Conservation (phyloP, 2,888 invertebrate genomes). For the Mimumesa dahlbomi region DNA sequence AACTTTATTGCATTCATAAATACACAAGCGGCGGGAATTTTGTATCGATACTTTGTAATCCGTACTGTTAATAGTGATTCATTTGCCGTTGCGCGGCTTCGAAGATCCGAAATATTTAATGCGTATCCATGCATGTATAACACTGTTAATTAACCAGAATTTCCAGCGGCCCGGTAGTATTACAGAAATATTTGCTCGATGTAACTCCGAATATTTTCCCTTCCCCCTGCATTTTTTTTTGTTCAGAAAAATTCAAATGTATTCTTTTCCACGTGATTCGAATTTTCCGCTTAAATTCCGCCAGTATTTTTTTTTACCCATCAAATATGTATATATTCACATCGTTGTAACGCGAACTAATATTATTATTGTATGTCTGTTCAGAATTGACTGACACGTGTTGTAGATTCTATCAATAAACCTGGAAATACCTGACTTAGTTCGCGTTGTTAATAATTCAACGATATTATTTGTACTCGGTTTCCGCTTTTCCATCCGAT, state of each 20-base stretch:
- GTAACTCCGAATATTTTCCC: not conserved
- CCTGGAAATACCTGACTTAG: no score
- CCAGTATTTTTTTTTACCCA: not conserved
- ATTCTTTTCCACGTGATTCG: not conserved
- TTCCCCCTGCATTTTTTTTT: not conserved
- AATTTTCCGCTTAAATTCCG: not conserved
- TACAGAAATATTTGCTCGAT: constrained; percentile 17
- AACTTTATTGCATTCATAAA: constrained; percentile 55
- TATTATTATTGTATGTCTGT: no score
- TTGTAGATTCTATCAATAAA: no score
- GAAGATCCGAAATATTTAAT: constrained; percentile 41
- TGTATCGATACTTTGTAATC: constrained; percentile 53
- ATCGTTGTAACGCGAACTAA: no score
- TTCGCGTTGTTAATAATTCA: no score
- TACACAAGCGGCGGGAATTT: constrained; percentile 31
- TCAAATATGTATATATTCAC: no score
- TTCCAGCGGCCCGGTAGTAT: not conserved
- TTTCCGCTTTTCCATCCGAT: no score
- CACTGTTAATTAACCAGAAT: constrained; percentile 29
- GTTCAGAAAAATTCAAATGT: not conserved
- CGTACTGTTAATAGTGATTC: constrained; percentile 40
- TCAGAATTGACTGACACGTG: no score
- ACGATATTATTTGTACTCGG: no score
- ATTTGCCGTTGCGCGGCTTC: constrained; percentile 13
- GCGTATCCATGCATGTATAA: constrained; percentile 15